Conservation (phyloP, 1,140 invertebrate species). For the Chrysomallon squamiferum region DNA sequence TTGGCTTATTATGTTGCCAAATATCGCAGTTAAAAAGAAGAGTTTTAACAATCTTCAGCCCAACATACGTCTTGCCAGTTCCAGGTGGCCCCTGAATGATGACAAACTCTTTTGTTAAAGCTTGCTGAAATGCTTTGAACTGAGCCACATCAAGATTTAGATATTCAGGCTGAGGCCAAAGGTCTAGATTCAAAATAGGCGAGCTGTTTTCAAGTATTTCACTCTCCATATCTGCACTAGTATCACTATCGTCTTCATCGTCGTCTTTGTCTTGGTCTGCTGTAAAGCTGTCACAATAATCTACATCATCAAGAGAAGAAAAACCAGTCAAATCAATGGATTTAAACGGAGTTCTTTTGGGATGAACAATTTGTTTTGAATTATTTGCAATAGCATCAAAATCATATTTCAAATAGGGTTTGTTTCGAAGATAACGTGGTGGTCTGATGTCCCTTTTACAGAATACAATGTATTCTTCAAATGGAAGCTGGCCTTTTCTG, state of each 20-base stretch:
- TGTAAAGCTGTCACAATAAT: slow-evolving; percentile 15
- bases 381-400: too few species aligned
- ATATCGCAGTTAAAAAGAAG: slow-evolving; percentile 52
- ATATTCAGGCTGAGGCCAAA: slow-evolving; percentile 46
- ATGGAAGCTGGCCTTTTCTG: slow-evolving; percentile 52
- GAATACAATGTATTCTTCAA: slow-evolving; percentile 50
- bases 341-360: too few species aligned
- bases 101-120: slow-evolving; percentile 65
- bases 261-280: background rate
- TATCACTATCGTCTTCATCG: slow-evolving; percentile 1
- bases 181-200: slow-evolving; percentile 14
- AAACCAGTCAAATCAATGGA: slow-evolving; percentile 31
- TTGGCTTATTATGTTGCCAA: slow-evolving; percentile 26
- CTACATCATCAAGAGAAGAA: slow-evolving; percentile 19
- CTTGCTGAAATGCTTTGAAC: slow-evolving; percentile 60
- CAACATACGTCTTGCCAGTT: slow-evolving; percentile 59
- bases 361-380: too few species aligned
- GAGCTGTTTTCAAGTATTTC: background rate
- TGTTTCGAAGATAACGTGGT: slow-evolving; percentile 33
- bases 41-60: slow-evolving; percentile 57
- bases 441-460: slow-evolving; percentile 34
- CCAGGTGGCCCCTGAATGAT: slow-evolving; percentile 75
- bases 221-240: background rate
- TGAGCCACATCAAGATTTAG: slow-evolving; percentile 63
- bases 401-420: too few species aligned